Base-by-base conservation (phyloP, 1,140 invertebrate species). In the Manduca sexta region DNA sequence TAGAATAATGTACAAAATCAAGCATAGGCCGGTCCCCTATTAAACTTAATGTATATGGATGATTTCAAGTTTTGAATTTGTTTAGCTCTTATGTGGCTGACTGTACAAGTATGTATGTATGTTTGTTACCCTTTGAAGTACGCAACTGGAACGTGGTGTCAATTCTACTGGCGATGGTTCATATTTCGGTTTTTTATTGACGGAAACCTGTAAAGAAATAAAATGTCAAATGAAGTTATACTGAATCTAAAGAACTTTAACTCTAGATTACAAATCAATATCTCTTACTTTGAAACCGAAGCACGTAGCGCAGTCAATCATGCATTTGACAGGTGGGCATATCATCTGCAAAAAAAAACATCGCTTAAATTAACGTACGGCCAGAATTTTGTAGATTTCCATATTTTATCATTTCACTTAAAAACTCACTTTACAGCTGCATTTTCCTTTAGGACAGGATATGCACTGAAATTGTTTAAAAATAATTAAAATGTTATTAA, bases 71-170 rank as follows among this genome's bases (percentile, higher is more conserved):
- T n/a, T n/a, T n/a, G n/a, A n/a, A n/a, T n/a, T n/a, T n/a, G n/a
- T n/a, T n/a, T n/a, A n/a, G n/a, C n/a, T n/a, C n/a, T n/a, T n/a
- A n/a, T n/a, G n/a, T n/a, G n/a, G n/a, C n/a, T n/a, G n/a, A n/a
- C n/a, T n/a, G n/a, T n/a, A n/a, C n/a, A n/a, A n/a, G n/a, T n/a
- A n/a, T n/a, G n/a, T n/a, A n/a, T n/a, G n/a, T n/a, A n/a, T n/a
- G n/a, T n/a, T n/a, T n/a, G n/a, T n/a, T n/a, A n/a, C n/a, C n/a
- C n/a, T 78, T 56, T 68, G 48, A 4, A 78, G 44, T 16, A 78
- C 40, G 35, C 74, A 74, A 48, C 74, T 78, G 0, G 78, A 70
- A 26, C 69, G 49, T 18, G 78, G 76, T 7, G 71, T 76, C 13
- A 82, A 42, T 55, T 76, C 74, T 26, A 72, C 60, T 1, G 56